Evolutionary conservation across 2,888 invertebrate genomes (phyloP).

Genomic region (Trimorus sp.): DNA sequence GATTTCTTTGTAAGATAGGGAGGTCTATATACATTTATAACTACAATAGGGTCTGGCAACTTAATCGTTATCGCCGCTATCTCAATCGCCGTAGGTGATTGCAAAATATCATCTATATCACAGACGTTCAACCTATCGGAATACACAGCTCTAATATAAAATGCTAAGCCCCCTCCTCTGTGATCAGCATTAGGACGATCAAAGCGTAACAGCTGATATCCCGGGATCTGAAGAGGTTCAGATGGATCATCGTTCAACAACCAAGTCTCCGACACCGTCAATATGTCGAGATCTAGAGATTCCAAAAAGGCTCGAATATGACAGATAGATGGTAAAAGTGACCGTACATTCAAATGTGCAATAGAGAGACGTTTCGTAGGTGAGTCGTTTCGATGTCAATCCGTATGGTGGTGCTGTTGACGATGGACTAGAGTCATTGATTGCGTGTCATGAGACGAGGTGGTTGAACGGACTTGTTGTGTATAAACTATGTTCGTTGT

Average conservation of each 20-base stretch:
- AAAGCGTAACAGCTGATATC: not conserved
- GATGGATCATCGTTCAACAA: slow-evolving; percentile 2
- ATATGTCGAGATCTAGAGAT: not conserved
- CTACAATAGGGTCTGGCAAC: not conserved
- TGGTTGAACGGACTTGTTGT: too few species aligned
- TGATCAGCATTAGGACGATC: not conserved
- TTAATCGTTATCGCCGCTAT: not conserved
- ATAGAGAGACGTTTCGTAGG: not conserved
- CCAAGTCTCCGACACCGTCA: not conserved
- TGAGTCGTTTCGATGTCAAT: not conserved
- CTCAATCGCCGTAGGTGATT: not conserved
- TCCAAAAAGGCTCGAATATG: not conserved
- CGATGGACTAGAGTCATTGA: too few species aligned
- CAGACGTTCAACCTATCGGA: not conserved
- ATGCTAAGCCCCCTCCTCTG: slow-evolving; percentile 2
- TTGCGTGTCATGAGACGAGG: too few species aligned
- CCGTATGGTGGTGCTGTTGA: not conserved
- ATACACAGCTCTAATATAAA: not conserved
- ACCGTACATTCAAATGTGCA: slow-evolving; percentile 1
- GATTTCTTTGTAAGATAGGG: not conserved
- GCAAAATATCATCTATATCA: not conserved
- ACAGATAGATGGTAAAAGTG: not conserved
- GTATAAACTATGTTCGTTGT: too few species aligned
- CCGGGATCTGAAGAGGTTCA: not conserved
- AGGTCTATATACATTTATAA: slow-evolving; percentile 7